A percentile compares a stretch with the other conserved stretches of the same genome.
Conservation (phyloP, 2,113 vertebrate species). For the Psittacara wagleri region DNA sequence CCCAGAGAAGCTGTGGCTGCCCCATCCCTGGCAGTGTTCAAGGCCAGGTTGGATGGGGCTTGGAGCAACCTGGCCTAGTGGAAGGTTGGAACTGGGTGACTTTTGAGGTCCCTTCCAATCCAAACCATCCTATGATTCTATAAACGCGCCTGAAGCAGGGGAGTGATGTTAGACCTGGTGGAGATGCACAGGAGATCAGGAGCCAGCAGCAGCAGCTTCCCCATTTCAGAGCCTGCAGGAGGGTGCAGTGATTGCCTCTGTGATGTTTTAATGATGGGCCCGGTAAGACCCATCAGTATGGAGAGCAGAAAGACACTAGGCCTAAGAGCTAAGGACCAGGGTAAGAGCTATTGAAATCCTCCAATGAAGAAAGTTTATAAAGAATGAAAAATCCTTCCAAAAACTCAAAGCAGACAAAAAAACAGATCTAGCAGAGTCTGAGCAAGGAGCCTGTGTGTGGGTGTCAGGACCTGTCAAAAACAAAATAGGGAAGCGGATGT, state of each 20-base stretch:
- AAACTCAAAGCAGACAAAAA: neutral
- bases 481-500: slow-evolving; percentile 11
- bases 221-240: neutral
- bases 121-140: neutral
- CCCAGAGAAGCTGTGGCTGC: neutral
- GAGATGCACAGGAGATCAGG: neutral
- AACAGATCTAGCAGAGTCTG: neutral
- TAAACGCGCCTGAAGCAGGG: accelerated
- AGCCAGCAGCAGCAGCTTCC: neutral
- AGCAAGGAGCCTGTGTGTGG: neutral
- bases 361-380: neutral
- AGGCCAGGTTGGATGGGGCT: neutral
- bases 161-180: accelerated
- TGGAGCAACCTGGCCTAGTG: neutral
- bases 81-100: neutral
- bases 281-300: neutral
- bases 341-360: neutral
- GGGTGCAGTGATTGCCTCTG: neutral
- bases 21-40: neutral
- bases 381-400: slow-evolving; percentile 8
- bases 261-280: neutral
- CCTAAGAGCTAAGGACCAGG: neutral
- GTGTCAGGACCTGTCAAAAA: slow-evolving; percentile 54
- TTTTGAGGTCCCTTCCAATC: neutral
- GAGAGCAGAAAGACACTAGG: neutral